Conservation (phyloP, 2,888 invertebrate species). For the Lycocerus yunnanus region DNA sequence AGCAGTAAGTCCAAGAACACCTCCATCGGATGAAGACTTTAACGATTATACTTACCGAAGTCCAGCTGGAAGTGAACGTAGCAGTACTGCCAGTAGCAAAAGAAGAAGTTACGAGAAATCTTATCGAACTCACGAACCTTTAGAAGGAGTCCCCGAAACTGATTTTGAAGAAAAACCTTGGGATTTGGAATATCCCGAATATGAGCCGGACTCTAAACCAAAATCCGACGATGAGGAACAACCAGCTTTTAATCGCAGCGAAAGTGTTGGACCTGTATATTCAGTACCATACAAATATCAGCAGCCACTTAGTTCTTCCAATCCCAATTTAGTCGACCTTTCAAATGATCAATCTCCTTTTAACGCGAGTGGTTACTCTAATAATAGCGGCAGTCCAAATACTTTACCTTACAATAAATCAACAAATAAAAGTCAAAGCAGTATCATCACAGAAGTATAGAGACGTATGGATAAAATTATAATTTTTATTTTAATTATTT, state of each 20-base stretch:
- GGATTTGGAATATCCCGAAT: conserved; percentile 64
- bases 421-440: conserved; percentile 45
- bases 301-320: conserved; percentile 23
- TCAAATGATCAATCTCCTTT: conserved; percentile 28
- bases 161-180: conserved; percentile 82
- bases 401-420: conserved; percentile 13
- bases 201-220: conserved; percentile 26
- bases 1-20: conserved; percentile 31
- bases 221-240: neutral
- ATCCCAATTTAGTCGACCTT: conserved; percentile 31
- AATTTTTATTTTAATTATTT: conserved; percentile 13
- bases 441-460: conserved; percentile 49
- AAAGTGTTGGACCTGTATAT: conserved; percentile 32
- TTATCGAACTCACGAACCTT: conserved; percentile 84
- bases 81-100: conserved; percentile 58
- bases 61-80: conserved; percentile 41
- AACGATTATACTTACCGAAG: conserved; percentile 45
- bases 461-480: conserved; percentile 30
- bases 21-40: conserved; percentile 40
- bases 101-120: conserved; percentile 78
- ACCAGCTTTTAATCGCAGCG: conserved; percentile 13
- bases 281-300: conserved; percentile 7
- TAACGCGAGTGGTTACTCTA: conserved; percentile 41
- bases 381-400: conserved; percentile 2
- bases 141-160: conserved; percentile 70